Evolutionary conservation across 2,888 invertebrate genomes (phyloP).

Genomic region (Meta bourneti): DNA sequence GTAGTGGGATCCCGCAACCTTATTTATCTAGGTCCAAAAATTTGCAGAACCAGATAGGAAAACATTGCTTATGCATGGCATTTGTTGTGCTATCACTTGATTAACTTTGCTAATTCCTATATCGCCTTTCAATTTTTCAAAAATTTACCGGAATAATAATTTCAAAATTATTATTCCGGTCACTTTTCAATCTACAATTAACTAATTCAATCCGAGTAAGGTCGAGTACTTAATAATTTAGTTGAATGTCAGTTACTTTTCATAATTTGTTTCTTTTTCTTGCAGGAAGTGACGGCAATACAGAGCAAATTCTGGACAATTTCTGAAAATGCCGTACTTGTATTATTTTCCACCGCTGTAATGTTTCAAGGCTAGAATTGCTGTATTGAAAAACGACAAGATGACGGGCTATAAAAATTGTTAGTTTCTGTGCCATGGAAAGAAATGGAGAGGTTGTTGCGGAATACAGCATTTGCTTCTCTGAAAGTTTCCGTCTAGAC

Average conservation of each 20-base stretch:
- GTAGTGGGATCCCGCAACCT: no score
- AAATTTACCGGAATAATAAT: no score
- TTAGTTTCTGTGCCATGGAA: conserved; percentile 49
- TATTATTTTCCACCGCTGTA: not conserved
- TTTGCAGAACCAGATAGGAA: no score
- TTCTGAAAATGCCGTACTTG: not conserved
- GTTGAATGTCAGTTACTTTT: not conserved
- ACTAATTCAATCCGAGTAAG: no score
- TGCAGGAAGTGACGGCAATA: not conserved
- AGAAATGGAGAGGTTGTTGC: conserved; percentile 65
- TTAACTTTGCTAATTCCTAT: no score
- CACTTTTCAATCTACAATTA: no score
- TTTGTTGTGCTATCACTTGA: no score
- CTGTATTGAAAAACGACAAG: not conserved
- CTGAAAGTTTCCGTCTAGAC: conserved; percentile 36
- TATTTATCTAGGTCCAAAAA: no score
- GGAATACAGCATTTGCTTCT: conserved; percentile 38
- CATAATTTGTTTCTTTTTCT: not conserved
- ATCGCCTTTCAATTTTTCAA: no score
- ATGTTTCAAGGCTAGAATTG: not conserved
- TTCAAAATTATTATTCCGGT: no score
- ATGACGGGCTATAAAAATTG: not conserved
- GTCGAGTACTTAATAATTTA: no score
- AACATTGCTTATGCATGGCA: no score
- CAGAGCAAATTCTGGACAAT: not conserved